phyloP scores from a whole-genome alignment of 2,797 vertebrate genomes.

The Euthynnus affinis region DNA sequence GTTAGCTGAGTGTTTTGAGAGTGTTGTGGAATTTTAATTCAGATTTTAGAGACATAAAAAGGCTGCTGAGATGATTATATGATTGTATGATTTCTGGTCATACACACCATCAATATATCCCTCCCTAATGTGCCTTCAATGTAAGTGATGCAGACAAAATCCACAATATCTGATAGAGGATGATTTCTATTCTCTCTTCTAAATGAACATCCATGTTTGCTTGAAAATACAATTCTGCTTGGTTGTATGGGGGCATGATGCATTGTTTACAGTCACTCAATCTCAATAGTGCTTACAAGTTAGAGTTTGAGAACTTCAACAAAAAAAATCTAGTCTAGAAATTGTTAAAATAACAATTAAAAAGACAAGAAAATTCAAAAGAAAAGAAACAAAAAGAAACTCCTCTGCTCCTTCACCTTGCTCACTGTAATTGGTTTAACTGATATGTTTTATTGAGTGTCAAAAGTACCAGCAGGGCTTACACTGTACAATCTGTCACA shows the following conservation, averaged over 20 bases:
- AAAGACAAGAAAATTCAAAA: constrained; percentile 20
- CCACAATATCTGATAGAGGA: not conserved
- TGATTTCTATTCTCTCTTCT: not conserved
- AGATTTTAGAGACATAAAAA: not conserved
- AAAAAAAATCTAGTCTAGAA: constrained; percentile 2
- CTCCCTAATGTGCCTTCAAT: too few species aligned
- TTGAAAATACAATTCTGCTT: not conserved
- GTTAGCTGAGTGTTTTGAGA: too few species aligned
- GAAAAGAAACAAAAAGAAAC: constrained; percentile 3
- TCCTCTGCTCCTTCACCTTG: constrained; percentile 58
- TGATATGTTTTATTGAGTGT: constrained; percentile 81
- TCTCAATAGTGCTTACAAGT: not conserved
- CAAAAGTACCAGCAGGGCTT: constrained; percentile 75
- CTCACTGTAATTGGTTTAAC: constrained; percentile 77
- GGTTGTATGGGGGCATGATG: not conserved
- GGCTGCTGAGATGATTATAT: not conserved
- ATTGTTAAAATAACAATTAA: constrained; percentile 32
- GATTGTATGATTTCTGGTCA: too few species aligned
- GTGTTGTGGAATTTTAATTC: not conserved
- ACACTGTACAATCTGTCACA: constrained; percentile 56
- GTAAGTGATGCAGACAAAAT: not conserved
- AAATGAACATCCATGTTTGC: not conserved
- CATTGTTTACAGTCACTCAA: not conserved
- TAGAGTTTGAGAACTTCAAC: not conserved
- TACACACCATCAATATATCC: not conserved